Evolutionary conservation across 2,888 invertebrate species (phyloP).

Genomic region (Drosophila robusta): DNA sequence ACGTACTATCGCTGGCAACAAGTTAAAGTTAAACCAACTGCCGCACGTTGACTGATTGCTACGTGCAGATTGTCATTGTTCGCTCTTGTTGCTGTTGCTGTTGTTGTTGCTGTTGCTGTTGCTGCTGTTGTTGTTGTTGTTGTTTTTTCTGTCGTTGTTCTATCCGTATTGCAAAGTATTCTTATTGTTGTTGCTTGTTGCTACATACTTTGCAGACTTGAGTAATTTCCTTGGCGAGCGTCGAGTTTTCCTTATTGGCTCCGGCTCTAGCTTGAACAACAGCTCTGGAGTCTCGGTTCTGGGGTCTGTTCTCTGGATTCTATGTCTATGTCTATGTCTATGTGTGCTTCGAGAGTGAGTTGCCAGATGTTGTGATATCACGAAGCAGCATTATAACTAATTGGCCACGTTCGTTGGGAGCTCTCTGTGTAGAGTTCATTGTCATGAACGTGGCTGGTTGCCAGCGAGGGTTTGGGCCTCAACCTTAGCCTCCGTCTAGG

Average conservation of each 20-base stretch:
- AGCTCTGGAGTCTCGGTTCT: constrained; percentile 44
- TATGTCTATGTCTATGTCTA: constrained; percentile 14
- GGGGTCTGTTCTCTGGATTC: constrained; percentile 46
- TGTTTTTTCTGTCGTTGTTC: constrained; percentile 40
- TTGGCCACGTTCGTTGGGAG: constrained; percentile 82
- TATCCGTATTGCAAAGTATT: constrained; percentile 47
- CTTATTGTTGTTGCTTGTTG: constrained; percentile 54
- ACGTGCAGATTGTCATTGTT: constrained; percentile 84
- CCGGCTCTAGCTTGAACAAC: constrained; percentile 39
- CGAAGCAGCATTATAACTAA: constrained; percentile 82
- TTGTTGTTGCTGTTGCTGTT: constrained; percentile 31
- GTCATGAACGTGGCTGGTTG: constrained; percentile 68
- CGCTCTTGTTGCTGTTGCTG: constrained; percentile 49
- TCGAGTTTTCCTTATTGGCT: constrained; percentile 75
- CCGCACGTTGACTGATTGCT: constrained; percentile 83
- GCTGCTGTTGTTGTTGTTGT: constrained; percentile 23
- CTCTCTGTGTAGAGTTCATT: constrained; percentile 73
- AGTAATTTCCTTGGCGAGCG: constrained; percentile 78
- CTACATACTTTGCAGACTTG: constrained; percentile 78
- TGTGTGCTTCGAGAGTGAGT: constrained; percentile 69
- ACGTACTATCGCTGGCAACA: constrained; percentile 67
- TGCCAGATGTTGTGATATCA: constrained; percentile 80
- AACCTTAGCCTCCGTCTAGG: constrained; percentile 28
- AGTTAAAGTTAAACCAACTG: constrained; percentile 79
- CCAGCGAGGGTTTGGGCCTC: constrained; percentile 7